Base-by-base conservation (phyloP, 2,888 invertebrate genomes). In the Cyclophora punctaria region DNA sequence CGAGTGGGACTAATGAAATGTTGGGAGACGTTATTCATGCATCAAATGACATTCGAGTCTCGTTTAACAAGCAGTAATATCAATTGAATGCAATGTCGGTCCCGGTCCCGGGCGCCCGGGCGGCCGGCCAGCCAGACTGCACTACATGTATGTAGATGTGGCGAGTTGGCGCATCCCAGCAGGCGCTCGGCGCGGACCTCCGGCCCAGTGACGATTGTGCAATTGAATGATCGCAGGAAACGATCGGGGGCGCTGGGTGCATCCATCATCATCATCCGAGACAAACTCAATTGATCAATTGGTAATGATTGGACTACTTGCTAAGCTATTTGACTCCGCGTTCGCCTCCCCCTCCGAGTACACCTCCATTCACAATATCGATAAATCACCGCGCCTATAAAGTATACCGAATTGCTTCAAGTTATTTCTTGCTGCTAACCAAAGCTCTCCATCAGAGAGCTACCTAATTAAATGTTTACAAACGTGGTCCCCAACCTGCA, bases 161-260 rank as follows among this genome's bases (percentile, higher is more conserved):
- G 64, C 67, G 59, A 63, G 66, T 69, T 20, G 20, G 20, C 20
- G 63, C 68, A 73, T 68, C 61, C 67, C 63, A 66, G 63, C 75
- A 74, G 73, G 76, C 73, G 73, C 73, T 64, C 58, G 63, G 20
- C 20, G 20, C 20, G 20, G 20, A 20, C 20, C 63, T 70, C 64
- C 20, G 20, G 20, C 20, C 20, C 20, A 2, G 20, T 20, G 20
- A 20, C 20, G 20, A 2, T 20, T 53, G 58, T 57, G 66, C 77
- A 83, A 85, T 84, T 80, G 84, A 78, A 83, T 78, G 83, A 86
- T 84, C 66, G 73, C 80, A 78, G 85, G 85, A 83, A 77, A 67
- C 71, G 69, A 72, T 71, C 69, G 64, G 51, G 55, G 73, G 62
- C 77, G 79, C 80, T 75, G 83, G 73, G 69, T 64, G 75, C 75